Evolutionary conservation across 1,140 invertebrate species (phyloP).

Genomic region (Amphibalanus amphitrite): DNA sequence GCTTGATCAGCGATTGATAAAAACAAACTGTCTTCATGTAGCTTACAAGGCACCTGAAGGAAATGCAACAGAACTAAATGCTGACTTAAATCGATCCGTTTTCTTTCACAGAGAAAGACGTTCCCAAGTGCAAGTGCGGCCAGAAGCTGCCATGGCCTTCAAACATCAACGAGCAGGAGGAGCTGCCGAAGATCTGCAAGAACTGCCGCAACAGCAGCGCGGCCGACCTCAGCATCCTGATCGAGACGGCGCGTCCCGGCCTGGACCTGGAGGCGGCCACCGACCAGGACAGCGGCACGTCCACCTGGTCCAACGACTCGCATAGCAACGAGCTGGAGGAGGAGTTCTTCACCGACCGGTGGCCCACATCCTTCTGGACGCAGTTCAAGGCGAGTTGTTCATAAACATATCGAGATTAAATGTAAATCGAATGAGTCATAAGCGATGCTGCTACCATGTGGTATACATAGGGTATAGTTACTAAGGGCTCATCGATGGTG

Average conservation of each 20-base stretch:
- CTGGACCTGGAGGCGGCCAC: slow-evolving; percentile 20
- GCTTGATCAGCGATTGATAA: too few species aligned
- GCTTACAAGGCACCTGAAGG: too few species aligned
- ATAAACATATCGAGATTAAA: too few species aligned
- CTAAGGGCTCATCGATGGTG: too few species aligned
- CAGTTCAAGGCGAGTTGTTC: slow-evolving; percentile 53
- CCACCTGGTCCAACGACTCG: slow-evolving; percentile 48
- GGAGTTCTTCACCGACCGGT: slow-evolving; percentile 40
- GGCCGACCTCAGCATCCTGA: not conserved
- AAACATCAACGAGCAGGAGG: not conserved
- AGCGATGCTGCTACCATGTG: too few species aligned
- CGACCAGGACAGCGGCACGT: slow-evolving; percentile 42
- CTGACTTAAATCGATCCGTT: too few species aligned
- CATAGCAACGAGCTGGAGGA: slow-evolving; percentile 50
- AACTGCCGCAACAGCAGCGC: not conserved
- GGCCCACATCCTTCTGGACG: slow-evolving; percentile 64
- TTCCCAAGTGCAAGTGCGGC: not conserved
- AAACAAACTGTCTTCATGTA: too few species aligned
- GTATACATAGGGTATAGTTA: too few species aligned
- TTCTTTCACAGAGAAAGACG: too few species aligned
- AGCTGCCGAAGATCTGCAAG: not conserved
- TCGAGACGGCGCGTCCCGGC: not conserved
- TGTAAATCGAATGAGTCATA: too few species aligned
- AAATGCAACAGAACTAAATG: too few species aligned
- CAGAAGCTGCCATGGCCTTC: not conserved